A percentile compares a stretch with the other conserved stretches of the same genome.
Conservation (phyloP, 2,888 invertebrate species). For the Drosophila emarginata region DNA sequence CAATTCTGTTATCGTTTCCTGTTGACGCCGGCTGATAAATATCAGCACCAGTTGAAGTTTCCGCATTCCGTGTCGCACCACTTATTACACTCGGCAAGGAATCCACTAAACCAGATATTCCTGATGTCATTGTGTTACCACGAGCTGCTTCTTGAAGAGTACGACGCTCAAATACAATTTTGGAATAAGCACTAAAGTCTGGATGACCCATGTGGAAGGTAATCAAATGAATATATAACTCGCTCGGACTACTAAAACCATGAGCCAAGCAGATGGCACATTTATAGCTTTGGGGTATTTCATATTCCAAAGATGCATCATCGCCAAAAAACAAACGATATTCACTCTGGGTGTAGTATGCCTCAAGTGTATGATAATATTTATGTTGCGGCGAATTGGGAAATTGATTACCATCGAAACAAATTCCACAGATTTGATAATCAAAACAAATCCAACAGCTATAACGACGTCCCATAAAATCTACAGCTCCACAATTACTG, state of each 20-base stretch:
- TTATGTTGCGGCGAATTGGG: slow-evolving; percentile 32
- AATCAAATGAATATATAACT: slow-evolving; percentile 35
- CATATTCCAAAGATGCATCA: slow-evolving; percentile 27
- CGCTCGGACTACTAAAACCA: slow-evolving; percentile 23
- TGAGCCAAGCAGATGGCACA: slow-evolving; percentile 40
- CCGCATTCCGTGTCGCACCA: background rate
- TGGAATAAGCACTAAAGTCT: slow-evolving; percentile 34
- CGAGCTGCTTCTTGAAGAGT: background rate
- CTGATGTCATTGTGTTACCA: background rate
- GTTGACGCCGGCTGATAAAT: background rate
- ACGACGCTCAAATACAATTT: slow-evolving; percentile 16
- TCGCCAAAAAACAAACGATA: slow-evolving; percentile 46
- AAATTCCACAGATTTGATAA: slow-evolving; percentile 50
- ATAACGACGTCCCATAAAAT: slow-evolving; percentile 53
- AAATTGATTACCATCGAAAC: slow-evolving; percentile 32
- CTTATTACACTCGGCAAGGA: too few species aligned
- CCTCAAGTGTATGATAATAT: slow-evolving; percentile 53
- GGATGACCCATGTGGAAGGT: slow-evolving; percentile 24
- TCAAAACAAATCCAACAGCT: slow-evolving; percentile 43
- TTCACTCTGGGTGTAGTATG: slow-evolving; percentile 39
- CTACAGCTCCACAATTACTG: slow-evolving; percentile 21
- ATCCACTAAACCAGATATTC: background rate
- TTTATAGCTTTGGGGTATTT: slow-evolving; percentile 53
- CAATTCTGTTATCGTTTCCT: background rate
- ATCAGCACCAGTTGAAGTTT: background rate